Percentiles rank a stretch among this genome's conserved stretches.
phyloP scores from a whole-genome alignment of 1,140 invertebrate species.

The Hycleus cichorii region DNA sequence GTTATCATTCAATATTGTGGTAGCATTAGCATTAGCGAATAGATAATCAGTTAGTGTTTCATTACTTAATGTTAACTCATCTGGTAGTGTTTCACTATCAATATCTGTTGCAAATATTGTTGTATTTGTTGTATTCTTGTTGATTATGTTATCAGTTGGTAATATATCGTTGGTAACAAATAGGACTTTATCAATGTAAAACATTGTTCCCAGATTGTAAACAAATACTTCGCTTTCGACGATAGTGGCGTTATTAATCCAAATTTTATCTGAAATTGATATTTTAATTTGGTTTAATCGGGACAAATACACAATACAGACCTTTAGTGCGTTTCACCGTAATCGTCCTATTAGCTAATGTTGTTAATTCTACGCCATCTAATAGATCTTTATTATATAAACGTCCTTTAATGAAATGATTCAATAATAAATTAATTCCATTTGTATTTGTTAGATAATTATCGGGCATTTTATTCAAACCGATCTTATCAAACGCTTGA shows the following conservation, averaged over 20 bases:
- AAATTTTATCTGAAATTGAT: slow-evolving; percentile 40
- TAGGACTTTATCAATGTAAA: slow-evolving; percentile 50
- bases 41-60: slow-evolving; percentile 33
- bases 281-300: neutral
- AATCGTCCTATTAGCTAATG: slow-evolving; percentile 49
- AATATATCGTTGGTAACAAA: slow-evolving; percentile 42
- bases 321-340: slow-evolving; percentile 35
- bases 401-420: slow-evolving; percentile 54
- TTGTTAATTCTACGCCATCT: slow-evolving; percentile 45
- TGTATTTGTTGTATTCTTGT: slow-evolving; percentile 21
- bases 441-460: slow-evolving; percentile 49
- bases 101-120: slow-evolving; percentile 19
- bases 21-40: slow-evolving; percentile 25
- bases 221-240: slow-evolving; percentile 54
- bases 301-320: neutral
- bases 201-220: slow-evolving; percentile 56
- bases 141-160: slow-evolving; percentile 21
- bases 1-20: slow-evolving; percentile 8
- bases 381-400: slow-evolving; percentile 52
- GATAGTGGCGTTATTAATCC: slow-evolving; percentile 48
- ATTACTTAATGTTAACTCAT: slow-evolving; percentile 39
- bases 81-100: slow-evolving; percentile 44
- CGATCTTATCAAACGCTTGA: slow-evolving; percentile 49
- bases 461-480: slow-evolving; percentile 49
- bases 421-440: slow-evolving; percentile 50